Base-by-base conservation (phyloP, 2,113 vertebrate genomes). In the Callopanchax toddi region DNA sequence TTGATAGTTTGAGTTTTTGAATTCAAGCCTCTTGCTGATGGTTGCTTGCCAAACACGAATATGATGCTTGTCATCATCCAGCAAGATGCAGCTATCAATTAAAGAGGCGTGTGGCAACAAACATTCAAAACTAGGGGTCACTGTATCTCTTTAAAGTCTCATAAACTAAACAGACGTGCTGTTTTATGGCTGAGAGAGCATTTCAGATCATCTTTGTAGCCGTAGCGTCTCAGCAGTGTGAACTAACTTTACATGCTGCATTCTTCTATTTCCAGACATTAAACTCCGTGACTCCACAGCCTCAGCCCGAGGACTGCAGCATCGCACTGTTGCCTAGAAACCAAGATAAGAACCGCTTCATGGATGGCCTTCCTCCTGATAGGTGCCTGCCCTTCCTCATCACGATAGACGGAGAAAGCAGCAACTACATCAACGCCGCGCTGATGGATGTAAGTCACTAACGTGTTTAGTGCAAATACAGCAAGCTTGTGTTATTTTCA, bases 321-420 rank as follows among this genome's bases (percentile, higher is more conserved):
- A 99, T 99, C 15, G 97, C 97, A 4, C 93, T 98, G 86, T 91
- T 99, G 89, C 97, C 97, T 88, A 95, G 97, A 88, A 99, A 99
- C 89, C 97, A 99, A 5, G 97, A 99, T 86, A 99, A 99, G 92
- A 99, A 99, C 84, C 97, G 97, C 79, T 99, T 98, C 87, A 97
- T 98, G 96, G 97, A 98, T 86, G 96, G 95, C 89, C 94, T 99
- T 77, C 97, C 97, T 79, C 97, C 97, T 60, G 97, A 99, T 85
- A 93, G 97, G 93, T 99, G 97, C 91, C 93, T 99, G 79, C 97
- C 97, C 80, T 99, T 99, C 92, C 93, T 99, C 93, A 99, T 99
- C 83, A 99, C 97, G 72, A 96, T 99, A 80, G 97, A 99, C 40
- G 97, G 97, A 43, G 97, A 99, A 83, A 99, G 97, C 90, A 98